Base-by-base conservation (phyloP, 2,797 vertebrate genomes). In the Xiphorhynchus erythropygius region DNA sequence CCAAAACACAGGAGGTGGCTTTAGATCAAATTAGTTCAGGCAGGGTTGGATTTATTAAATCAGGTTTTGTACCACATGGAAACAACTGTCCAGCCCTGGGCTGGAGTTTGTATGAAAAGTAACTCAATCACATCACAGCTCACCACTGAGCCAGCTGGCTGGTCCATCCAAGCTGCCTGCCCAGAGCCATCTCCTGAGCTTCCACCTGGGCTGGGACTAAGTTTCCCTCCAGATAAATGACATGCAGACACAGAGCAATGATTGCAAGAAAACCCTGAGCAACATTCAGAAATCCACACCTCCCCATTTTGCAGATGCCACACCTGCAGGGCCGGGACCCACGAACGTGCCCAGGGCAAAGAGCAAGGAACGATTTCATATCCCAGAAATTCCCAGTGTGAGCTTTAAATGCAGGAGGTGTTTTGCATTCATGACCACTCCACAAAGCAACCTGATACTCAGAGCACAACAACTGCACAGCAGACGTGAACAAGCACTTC, bases 401-500 rank as follows among this genome's bases (percentile, higher is more conserved):
- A 93, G 78, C 71, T 87, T 18, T 46, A 7, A 70, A 39, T 5
- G 13, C 0, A 0, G 1, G 52, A 87, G 44, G 28, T 18, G 56
- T 16, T 89, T 37, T 37, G 64, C 53, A 84, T 18, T 75, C 59
- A 13, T 2, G 32, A 59, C 24, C 53, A 41, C 71, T 75, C 80
- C 69, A 55, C 28, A 59, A 33, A 7, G 39, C 12, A 28, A 76
- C 17, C 6, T 41, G 59, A 15, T 14, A 68, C 33, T 18, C 35
- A 90, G 41, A 12, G 55, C 80, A 67, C 0, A 2, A 55, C 62
- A 67, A 19, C 42, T 9, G 73, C 47, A 82, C 14, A 2, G 44
- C 53, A 82, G 79, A 70, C 65, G 70, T 35, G 75, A 73, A 44
- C 8, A 35, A 76, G 50, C 7, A n/a, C 96, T 96, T 97, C 99